phyloP scores from a whole-genome alignment of 2,113 vertebrate genomes.

The Gallinago paraguaiae region DNA sequence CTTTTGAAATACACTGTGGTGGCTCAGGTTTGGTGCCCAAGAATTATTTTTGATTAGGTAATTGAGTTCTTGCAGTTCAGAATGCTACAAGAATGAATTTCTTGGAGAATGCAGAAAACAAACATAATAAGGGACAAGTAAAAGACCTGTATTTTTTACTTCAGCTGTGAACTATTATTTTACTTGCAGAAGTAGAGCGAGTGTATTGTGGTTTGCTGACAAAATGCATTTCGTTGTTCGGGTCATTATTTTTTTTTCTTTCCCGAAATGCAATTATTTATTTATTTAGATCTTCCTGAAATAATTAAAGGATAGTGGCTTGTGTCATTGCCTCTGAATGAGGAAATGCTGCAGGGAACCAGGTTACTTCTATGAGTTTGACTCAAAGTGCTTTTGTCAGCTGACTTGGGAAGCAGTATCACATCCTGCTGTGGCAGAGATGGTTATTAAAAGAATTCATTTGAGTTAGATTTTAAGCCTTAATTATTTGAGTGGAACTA shows the following conservation, averaged over 20 bases:
- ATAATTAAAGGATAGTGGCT: background rate
- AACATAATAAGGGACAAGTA: background rate
- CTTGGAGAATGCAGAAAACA: background rate
- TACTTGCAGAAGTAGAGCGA: accelerated
- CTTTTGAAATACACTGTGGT: background rate
- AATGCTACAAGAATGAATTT: background rate
- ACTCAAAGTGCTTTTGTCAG: background rate
- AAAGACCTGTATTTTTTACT: background rate
- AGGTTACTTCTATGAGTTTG: background rate
- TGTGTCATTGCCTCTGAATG: background rate
- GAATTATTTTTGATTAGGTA: background rate
- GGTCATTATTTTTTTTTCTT: background rate
- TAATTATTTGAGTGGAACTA: background rate
- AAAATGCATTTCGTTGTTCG: background rate
- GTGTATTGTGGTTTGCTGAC: background rate
- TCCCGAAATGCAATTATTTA: background rate
- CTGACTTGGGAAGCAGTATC: background rate
- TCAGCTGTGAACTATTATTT: background rate
- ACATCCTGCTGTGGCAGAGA: background rate
- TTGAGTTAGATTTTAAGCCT: background rate
- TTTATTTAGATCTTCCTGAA: background rate
- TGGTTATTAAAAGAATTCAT: background rate
- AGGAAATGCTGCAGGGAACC: background rate
- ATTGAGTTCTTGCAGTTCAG: background rate
- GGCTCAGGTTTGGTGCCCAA: background rate